Conservation (phyloP, 2,888 invertebrate species). For the Pyrrhosoma nymphula region DNA sequence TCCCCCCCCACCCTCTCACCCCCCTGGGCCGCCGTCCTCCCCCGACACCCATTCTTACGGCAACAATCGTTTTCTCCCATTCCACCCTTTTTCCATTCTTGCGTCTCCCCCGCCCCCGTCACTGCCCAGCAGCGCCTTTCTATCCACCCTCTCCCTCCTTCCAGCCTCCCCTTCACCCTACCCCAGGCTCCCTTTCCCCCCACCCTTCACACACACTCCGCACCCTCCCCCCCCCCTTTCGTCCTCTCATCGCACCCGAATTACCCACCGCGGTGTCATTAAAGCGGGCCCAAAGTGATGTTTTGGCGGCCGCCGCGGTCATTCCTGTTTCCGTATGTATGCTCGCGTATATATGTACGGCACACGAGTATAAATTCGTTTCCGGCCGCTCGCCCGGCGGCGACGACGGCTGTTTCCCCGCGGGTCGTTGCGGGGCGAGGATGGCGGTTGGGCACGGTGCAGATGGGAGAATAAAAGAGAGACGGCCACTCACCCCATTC, state of each 20-base stretch:
- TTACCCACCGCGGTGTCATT: conserved; percentile 65
- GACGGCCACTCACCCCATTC: neutral
- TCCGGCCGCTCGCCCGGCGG: neutral
- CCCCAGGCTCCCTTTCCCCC: neutral
- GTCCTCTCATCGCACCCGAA: conserved; percentile 45
- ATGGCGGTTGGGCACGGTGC: neutral
- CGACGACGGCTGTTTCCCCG: neutral
- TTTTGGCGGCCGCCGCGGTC: conserved; percentile 62
- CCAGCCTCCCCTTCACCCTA: no score
- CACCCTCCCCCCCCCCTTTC: neutral
- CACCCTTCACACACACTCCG: neutral
- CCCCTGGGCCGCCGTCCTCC: neutral
- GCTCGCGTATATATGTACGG: conserved; percentile 63
- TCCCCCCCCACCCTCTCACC: neutral
- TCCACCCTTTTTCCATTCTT: neutral
- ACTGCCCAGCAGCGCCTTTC: neutral
- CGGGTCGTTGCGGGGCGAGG: neutral
- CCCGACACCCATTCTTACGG: neutral
- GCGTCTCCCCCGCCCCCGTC: neutral
- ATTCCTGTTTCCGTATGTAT: conserved; percentile 67
- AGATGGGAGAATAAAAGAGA: neutral
- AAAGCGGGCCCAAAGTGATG: conserved; percentile 64
- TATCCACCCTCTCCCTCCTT: neutral
- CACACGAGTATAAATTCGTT: conserved; percentile 56
- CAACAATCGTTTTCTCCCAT: conserved; percentile 5